These are phyloP conservation scores for Triplophysa dalaica DNA, from an alignment of 2,113 vertebrate species.

Conservation along the genomic window DNA sequence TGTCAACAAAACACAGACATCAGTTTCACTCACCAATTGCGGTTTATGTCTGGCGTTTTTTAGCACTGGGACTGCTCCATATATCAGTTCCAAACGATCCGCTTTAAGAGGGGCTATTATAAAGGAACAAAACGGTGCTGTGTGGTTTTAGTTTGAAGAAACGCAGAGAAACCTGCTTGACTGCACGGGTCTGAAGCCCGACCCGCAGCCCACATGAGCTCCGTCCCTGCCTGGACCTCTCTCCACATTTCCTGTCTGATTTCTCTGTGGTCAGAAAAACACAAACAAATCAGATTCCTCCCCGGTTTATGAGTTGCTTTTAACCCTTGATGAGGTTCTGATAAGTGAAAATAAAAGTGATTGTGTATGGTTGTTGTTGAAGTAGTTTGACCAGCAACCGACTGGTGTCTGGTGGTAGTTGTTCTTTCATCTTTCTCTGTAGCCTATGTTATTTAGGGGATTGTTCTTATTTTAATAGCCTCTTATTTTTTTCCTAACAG, in stretches of 20 bases:
- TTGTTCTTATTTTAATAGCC: neutral
- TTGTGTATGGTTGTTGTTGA: neutral
- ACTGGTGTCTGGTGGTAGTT: no score
- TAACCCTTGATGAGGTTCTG: no score
- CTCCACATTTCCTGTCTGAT: neutral
- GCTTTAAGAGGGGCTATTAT: neutral
- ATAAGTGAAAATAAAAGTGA: no score
- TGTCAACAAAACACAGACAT: no score
- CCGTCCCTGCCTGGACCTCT: neutral
- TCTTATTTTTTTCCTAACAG: neutral
- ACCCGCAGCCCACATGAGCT: neutral
- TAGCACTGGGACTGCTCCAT: no score
- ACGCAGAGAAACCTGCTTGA: slow-evolving; percentile 29
- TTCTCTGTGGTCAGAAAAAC: no score
- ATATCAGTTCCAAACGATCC: no score
- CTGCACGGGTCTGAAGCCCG: slow-evolving; percentile 8
- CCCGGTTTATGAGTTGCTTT: no score
- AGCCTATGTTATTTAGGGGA: neutral
- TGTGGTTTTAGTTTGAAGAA: slow-evolving; percentile 17
- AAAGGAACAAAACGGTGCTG: slow-evolving; percentile 23
- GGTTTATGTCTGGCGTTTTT: no score
- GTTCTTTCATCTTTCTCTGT: no score
- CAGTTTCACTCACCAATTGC: no score
- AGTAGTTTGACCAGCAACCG: neutral
- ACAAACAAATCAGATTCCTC: no score